These are phyloP conservation scores for Triplophysa siluroides DNA, from an alignment of 2,113 vertebrate species.

Conservation along the genomic window DNA sequence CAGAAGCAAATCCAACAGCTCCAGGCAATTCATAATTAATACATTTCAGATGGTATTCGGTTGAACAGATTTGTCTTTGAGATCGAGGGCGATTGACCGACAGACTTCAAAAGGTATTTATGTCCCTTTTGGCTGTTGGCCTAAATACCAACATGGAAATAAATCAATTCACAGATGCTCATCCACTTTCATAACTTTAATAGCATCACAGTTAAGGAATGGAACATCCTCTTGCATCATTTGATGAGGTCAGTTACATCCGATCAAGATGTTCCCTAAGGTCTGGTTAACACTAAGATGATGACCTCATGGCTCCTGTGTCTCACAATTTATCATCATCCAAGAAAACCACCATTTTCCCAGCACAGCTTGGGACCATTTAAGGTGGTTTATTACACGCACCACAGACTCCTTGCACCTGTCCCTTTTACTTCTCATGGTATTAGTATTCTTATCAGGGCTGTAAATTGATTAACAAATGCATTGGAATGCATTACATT, in stretches of 20 bases:
- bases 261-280: not conserved
- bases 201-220: not conserved
- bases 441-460: too few relatives aligned
- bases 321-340: too few relatives aligned
- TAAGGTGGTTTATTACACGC: too few relatives aligned
- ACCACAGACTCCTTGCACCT: too few relatives aligned
- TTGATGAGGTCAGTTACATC: not conserved
- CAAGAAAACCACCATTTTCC: too few relatives aligned
- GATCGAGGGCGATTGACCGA: not conserved
- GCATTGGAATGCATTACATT: too few relatives aligned
- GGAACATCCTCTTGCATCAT: not conserved
- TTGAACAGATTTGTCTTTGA: not conserved
- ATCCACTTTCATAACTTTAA: not conserved
- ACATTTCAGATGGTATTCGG: not conserved
- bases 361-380: too few relatives aligned
- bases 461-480: too few relatives aligned
- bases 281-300: too few relatives aligned
- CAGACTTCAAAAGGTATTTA: not conserved
- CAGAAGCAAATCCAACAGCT: not conserved
- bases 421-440: too few relatives aligned
- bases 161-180: conserved; percentile 11
- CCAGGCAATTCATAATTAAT: not conserved
- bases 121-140: conserved; percentile 12
- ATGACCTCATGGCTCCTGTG: too few relatives aligned
- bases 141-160: not conserved